Conservation (phyloP, 1,140 invertebrate genomes). For the Listronotus oregonensis region DNA sequence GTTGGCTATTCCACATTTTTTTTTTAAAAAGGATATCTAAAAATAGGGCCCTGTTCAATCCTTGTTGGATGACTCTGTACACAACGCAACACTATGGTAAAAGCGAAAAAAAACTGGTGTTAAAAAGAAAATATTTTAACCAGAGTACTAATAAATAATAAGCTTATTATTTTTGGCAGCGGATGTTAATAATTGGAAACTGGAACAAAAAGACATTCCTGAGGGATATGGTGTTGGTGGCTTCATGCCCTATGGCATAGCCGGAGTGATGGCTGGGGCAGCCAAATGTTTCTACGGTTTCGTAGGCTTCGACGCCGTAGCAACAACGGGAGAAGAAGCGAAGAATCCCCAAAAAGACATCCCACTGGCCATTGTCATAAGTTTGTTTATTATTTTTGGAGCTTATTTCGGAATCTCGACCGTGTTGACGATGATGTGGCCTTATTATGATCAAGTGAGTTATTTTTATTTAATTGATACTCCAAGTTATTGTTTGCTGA, state of each 20-base stretch:
- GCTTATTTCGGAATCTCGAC: slow-evolving; percentile 87
- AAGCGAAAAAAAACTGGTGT: no score
- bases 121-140: no score
- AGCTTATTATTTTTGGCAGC: slow-evolving; percentile 54
- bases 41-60: no score
- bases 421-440: slow-evolving; percentile 90
- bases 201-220: slow-evolving; percentile 61
- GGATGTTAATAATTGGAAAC: slow-evolving; percentile 69
- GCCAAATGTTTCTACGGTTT: slow-evolving; percentile 94
- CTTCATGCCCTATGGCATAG: slow-evolving; percentile 84
- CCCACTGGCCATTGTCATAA: slow-evolving; percentile 84
- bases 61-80: no score
- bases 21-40: no score
- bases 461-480: no score
- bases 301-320: slow-evolving; percentile 89
- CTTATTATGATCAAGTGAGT: slow-evolving; percentile 82
- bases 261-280: slow-evolving; percentile 81
- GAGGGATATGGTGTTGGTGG: slow-evolving; percentile 68
- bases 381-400: slow-evolving; percentile 76
- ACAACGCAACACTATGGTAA: no score
- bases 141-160: no score
- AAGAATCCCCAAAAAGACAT: slow-evolving; percentile 88
- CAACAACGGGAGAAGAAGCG: slow-evolving; percentile 84
- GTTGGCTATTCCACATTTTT: no score
- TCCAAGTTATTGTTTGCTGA: no score